Evolutionary conservation across 1,140 invertebrate genomes (phyloP).

Genomic region (Drosophila pseudoobscura): DNA sequence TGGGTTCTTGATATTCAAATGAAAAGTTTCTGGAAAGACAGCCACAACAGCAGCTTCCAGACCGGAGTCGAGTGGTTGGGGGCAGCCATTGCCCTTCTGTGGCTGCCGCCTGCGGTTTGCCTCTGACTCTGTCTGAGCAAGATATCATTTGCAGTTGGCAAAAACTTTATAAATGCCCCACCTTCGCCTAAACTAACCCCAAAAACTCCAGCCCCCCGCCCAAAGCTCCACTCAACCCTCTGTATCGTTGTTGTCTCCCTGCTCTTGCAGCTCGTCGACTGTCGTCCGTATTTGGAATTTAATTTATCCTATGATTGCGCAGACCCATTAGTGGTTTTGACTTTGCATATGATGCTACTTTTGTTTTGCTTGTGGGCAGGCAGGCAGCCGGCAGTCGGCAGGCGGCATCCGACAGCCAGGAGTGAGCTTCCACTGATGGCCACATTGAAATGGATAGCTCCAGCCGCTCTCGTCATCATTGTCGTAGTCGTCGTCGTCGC

Average conservation of each 20-base stretch:
- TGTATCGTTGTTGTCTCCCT: constrained; percentile 13
- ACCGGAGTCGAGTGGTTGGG: constrained; percentile 41
- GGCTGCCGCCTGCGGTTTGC: constrained; percentile 66
- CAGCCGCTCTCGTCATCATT: constrained; percentile 38
- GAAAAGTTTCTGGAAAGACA: constrained; percentile 71
- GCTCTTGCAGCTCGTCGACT: constrained; percentile 36
- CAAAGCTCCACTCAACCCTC: neutral
- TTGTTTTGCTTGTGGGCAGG: constrained; percentile 66
- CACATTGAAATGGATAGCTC: constrained; percentile 42
- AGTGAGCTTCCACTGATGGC: constrained; percentile 62
- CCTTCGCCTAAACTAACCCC: neutral
- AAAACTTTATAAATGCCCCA: constrained; percentile 75
- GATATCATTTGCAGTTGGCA: constrained; percentile 80
- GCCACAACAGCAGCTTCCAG: constrained; percentile 45
- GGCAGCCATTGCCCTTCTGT: constrained; percentile 23
- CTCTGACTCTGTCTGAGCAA: constrained; percentile 66
- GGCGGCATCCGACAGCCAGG: constrained; percentile 1
- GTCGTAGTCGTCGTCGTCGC: constrained; percentile 42
- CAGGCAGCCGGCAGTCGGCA: neutral
- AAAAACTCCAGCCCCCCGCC: neutral
- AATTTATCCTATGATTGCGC: constrained; percentile 82
- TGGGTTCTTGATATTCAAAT: constrained; percentile 67
- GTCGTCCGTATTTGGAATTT: constrained; percentile 76
- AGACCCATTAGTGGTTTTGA: constrained; percentile 82
- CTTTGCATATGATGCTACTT: constrained; percentile 82